A percentile compares a stretch with the other conserved stretches of the same genome.
Evolutionary conservation across 2,113 vertebrate species (phyloP).

Genomic region (Bagarius yarrelli): DNA sequence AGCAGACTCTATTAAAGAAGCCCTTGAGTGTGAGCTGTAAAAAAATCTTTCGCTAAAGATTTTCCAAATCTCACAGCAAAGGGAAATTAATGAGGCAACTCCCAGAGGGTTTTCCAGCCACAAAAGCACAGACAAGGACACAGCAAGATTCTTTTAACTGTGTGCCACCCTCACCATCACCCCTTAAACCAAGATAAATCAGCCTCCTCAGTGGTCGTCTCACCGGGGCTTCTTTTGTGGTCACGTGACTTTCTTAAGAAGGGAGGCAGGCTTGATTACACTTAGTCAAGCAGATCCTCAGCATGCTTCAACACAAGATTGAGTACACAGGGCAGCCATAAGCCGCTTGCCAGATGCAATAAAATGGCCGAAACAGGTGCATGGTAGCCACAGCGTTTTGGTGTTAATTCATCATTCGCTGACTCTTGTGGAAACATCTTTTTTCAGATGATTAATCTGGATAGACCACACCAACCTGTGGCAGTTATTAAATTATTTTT

Average conservation of each 20-base stretch:
- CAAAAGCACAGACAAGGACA: constrained; percentile 50
- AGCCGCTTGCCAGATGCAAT: constrained; percentile 40
- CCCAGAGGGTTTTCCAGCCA: constrained; percentile 56
- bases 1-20: constrained; percentile 19
- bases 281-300: not conserved
- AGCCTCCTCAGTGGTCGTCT: constrained; percentile 11
- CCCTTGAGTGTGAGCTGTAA: constrained; percentile 29
- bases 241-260: constrained; percentile 28
- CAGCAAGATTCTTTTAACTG: constrained; percentile 29
- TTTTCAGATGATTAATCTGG: constrained; percentile 47
- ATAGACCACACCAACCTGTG: constrained; percentile 26
- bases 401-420: constrained; percentile 47
- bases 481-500: constrained; percentile 14
- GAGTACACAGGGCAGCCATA: constrained; percentile 34
- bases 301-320: constrained; percentile 11
- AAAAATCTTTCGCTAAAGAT: constrained; percentile 54
- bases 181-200: constrained; percentile 50
- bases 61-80: constrained; percentile 59
- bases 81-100: constrained; percentile 64
- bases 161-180: constrained; percentile 4
- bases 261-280: not conserved
- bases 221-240: constrained; percentile 21
- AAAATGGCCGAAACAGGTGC: constrained; percentile 64
- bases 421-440: constrained; percentile 48
- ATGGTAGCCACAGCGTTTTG: constrained; percentile 46